Conservation (phyloP, 2,888 invertebrate species). For the Celastrina argiolus region DNA sequence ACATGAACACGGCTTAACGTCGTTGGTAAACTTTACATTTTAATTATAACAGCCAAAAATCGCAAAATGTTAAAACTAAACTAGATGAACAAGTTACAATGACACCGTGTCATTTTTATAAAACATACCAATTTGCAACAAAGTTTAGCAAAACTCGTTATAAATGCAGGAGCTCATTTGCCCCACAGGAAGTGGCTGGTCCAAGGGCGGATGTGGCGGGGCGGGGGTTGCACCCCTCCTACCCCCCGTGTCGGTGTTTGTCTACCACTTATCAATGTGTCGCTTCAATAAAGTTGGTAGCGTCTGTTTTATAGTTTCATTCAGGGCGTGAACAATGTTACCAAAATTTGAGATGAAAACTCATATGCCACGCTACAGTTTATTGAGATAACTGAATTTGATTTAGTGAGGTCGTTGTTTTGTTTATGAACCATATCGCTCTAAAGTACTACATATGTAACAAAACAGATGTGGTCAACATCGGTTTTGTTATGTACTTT, state of each 20-base stretch:
- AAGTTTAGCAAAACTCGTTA: constrained; percentile 24
- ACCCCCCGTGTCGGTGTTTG: neutral
- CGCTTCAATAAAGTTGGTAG: constrained; percentile 15
- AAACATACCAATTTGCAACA: constrained; percentile 19
- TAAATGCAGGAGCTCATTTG: constrained; percentile 23
- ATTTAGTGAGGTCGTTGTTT: no score
- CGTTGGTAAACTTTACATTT: no score
- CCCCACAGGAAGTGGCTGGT: constrained; percentile 26
- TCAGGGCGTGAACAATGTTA: neutral
- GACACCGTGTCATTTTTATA: constrained; percentile 1
- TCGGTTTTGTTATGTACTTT: no score
- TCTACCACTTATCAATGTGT: constrained; percentile 19
- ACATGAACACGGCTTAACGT: no score
- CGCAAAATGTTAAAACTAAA: neutral
- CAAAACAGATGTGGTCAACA: no score
- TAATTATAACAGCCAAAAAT: no score
- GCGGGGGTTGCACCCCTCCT: neutral
- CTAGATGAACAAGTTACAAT: constrained; percentile 24
- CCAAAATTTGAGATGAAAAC: neutral
- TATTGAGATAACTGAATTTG: neutral
- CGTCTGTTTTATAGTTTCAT: no score
- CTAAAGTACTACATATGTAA: no score
- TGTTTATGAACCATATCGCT: no score
- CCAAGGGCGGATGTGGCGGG: constrained; percentile 25
- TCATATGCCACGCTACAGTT: neutral